These are phyloP conservation scores for Ochropacha duplaris DNA, from an alignment of 2,888 invertebrate species.

Conservation along the genomic window DNA sequence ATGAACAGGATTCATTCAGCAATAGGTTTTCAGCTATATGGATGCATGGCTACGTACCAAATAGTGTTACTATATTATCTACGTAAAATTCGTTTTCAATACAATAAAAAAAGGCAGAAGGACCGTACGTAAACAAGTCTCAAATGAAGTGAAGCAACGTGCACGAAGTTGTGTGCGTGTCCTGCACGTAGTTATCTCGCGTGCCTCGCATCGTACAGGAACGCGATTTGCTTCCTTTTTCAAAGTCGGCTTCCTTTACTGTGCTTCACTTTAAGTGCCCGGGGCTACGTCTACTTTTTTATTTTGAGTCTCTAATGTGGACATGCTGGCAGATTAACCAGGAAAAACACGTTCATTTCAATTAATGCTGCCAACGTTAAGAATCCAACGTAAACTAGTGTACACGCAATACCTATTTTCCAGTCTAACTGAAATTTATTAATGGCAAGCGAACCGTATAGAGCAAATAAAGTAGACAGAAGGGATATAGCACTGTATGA, in stretches of 20 bases:
- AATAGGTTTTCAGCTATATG: neutral
- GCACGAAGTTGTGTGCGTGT: too few species aligned
- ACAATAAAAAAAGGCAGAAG: too few species aligned
- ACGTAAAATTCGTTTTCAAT: slow-evolving; percentile 8
- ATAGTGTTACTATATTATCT: slow-evolving; percentile 6
- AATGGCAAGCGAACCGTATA: slow-evolving; percentile 85
- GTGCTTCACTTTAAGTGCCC: too few species aligned
- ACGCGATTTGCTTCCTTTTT: too few species aligned
- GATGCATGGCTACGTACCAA: neutral
- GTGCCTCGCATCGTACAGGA: too few species aligned
- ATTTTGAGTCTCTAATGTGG: slow-evolving; percentile 73
- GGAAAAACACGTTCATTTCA: slow-evolving; percentile 90
- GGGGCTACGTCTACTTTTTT: too few species aligned
- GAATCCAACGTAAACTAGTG: slow-evolving; percentile 86
- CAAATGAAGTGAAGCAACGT: too few species aligned
- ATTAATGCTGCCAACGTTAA: slow-evolving; percentile 87
- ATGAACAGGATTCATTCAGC: too few species aligned
- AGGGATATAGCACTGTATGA: slow-evolving; percentile 89
- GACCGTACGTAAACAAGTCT: too few species aligned
- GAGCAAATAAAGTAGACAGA: slow-evolving; percentile 86
- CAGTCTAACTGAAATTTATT: slow-evolving; percentile 88
- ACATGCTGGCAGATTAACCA: slow-evolving; percentile 88
- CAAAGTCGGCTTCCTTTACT: too few species aligned
- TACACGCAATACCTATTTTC: slow-evolving; percentile 86
- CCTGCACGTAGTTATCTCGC: too few species aligned